These are phyloP conservation scores for Dryadula phaetusa DNA, from an alignment of 2,888 invertebrate genomes.

Conservation along the genomic window DNA sequence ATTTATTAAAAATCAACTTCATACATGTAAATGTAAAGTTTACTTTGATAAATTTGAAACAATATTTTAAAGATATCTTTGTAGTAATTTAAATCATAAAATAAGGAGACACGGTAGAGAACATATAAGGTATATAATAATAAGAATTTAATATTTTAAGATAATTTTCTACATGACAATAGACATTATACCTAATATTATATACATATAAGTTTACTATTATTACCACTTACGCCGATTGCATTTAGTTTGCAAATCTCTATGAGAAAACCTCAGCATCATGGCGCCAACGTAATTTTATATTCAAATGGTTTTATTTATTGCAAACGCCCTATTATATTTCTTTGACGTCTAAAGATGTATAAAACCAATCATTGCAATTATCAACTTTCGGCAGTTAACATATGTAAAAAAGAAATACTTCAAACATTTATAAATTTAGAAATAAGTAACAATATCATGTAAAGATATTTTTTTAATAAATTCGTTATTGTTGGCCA, in stretches of 20 bases:
- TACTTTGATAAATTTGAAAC: too few relatives aligned
- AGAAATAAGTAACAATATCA: too few relatives aligned
- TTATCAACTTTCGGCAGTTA: too few relatives aligned
- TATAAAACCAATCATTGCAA: background rate
- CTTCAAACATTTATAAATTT: too few relatives aligned
- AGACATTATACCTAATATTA: background rate
- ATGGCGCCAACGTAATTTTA: conserved; percentile 43
- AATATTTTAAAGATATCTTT: too few relatives aligned
- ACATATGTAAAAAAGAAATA: too few relatives aligned
- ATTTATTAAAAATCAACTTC: background rate
- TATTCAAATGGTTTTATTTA: conserved; percentile 5
- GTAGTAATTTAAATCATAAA: too few relatives aligned
- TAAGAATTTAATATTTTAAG: too few relatives aligned
- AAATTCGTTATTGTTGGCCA: background rate
- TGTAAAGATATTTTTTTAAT: background rate
- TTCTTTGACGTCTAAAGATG: background rate
- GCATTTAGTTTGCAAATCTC: conserved; percentile 23
- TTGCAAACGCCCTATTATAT: background rate
- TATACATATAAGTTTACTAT: background rate
- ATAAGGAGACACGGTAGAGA: too few relatives aligned
- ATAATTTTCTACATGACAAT: too few relatives aligned
- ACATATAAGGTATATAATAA: too few relatives aligned
- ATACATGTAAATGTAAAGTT: too few relatives aligned
- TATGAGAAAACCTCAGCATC: conserved; percentile 42
- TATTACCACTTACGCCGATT: conserved; percentile 29